phyloP scores from a whole-genome alignment of 2,888 invertebrate species.

The Chrysina gloriosa region DNA sequence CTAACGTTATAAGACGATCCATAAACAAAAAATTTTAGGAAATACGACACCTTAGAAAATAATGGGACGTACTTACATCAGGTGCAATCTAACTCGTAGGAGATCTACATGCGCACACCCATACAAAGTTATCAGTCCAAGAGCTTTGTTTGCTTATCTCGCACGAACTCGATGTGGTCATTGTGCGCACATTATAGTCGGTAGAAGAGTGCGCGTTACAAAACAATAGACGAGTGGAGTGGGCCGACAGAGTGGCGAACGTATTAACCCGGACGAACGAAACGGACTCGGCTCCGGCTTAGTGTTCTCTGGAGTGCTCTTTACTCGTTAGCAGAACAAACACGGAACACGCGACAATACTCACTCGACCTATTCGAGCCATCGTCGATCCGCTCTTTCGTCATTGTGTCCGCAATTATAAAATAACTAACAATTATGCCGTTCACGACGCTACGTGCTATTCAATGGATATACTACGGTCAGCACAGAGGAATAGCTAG shows the following conservation, averaged over 20 bases:
- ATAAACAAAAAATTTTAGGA: too few relatives aligned
- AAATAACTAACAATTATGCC: constrained; percentile 45
- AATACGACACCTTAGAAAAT: too few relatives aligned
- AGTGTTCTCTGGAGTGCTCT: constrained; percentile 43
- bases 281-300: constrained; percentile 35
- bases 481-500: background rate
- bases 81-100: background rate
- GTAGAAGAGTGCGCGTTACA: constrained; percentile 25
- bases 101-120: background rate
- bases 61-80: background rate
- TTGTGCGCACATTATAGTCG: constrained; percentile 26
- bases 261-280: background rate
- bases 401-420: constrained; percentile 50
- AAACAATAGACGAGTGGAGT: constrained; percentile 30
- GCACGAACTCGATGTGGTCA: constrained; percentile 12
- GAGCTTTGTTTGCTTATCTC: constrained; percentile 30
- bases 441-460: constrained; percentile 8
- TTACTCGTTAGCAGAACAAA: constrained; percentile 54
- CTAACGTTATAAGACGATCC: too few relatives aligned
- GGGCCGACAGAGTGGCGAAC: constrained; percentile 2
- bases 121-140: constrained; percentile 11
- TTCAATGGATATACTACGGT: background rate
- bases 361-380: constrained; percentile 44
- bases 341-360: constrained; percentile 52
- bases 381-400: constrained; percentile 47